phyloP scores from a whole-genome alignment of 2,797 vertebrate species.

The Notolabrus celidotus region DNA sequence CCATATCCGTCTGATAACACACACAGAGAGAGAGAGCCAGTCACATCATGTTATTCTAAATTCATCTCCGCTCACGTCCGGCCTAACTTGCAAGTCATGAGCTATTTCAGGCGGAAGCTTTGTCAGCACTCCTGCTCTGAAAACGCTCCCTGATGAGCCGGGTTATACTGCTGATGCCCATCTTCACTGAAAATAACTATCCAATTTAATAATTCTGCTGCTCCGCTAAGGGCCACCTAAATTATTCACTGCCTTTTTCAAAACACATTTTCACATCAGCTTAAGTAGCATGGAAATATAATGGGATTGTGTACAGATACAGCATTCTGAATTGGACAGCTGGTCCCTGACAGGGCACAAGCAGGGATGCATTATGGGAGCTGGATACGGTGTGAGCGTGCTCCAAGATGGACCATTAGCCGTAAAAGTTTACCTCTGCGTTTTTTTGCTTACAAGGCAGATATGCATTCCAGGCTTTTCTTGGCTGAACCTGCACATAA shows the following conservation, averaged over 20 bases:
- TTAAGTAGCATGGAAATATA: constrained; percentile 34
- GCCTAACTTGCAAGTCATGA: constrained; percentile 76
- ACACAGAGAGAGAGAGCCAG: constrained; percentile 8
- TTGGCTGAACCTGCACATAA: background rate
- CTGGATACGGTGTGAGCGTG: background rate
- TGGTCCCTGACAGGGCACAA: constrained; percentile 13
- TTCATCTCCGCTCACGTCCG: constrained; percentile 42
- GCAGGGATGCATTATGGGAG: background rate
- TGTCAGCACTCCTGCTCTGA: constrained; percentile 78
- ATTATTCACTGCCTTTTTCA: constrained; percentile 56
- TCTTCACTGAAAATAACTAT: constrained; percentile 73
- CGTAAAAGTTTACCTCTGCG: background rate
- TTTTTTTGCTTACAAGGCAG: background rate
- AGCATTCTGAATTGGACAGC: constrained; percentile 30
- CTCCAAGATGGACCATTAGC: constrained; percentile 6
- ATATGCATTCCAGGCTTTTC: background rate
- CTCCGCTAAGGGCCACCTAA: constrained; percentile 56
- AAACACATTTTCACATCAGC: constrained; percentile 46
- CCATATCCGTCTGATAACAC: constrained; percentile 6
- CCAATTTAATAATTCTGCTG: constrained; percentile 53
- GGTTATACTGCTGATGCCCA: constrained; percentile 77
- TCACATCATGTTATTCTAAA: constrained; percentile 49
- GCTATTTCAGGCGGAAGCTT: constrained; percentile 77
- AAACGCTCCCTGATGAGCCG: constrained; percentile 76
- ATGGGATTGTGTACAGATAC: constrained; percentile 13